A percentile compares a stretch with the other conserved stretches of the same genome.
These are phyloP conservation scores for Choristoneura rosaceana DNA, from an alignment of 2,888 invertebrate genomes.

Conservation along the genomic window DNA sequence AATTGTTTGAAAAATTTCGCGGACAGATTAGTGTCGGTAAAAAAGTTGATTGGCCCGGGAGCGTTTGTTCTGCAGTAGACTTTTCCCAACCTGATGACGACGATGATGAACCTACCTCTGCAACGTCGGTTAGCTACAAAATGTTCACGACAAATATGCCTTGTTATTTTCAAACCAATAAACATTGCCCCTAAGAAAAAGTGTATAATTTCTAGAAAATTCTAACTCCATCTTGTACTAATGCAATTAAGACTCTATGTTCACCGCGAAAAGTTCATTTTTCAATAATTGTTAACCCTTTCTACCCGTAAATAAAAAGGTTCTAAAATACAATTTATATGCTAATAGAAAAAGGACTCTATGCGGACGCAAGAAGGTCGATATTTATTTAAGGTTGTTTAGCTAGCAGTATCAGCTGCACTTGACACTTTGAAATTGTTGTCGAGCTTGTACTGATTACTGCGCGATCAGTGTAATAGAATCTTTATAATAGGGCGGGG, in stretches of 20 bases:
- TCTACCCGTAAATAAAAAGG: neutral
- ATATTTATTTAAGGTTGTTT: conserved; percentile 28
- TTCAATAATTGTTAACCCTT: neutral
- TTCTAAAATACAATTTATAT: neutral
- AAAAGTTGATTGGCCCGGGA: no score
- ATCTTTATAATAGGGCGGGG: neutral
- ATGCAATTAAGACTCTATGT: neutral
- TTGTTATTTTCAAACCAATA: conserved; percentile 12
- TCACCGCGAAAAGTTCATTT: neutral
- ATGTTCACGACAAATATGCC: neutral
- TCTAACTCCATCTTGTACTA: neutral
- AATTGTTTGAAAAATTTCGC: no score
- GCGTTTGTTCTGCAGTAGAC: no score
- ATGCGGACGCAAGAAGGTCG: neutral
- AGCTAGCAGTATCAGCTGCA: conserved; percentile 54
- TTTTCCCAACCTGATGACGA: no score
- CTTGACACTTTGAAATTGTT: conserved; percentile 55
- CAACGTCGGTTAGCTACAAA: neutral
- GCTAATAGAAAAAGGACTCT: neutral
- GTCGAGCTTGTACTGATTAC: conserved; percentile 43
- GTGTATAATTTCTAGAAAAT: neutral
- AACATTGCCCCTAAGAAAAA: conserved; percentile 7
- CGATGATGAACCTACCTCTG: no score
- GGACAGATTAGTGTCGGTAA: no score
- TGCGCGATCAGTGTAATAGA: neutral